These are phyloP conservation scores for Drosophila subsilvestris DNA, from an alignment of 2,888 invertebrate genomes.

Conservation along the genomic window DNA sequence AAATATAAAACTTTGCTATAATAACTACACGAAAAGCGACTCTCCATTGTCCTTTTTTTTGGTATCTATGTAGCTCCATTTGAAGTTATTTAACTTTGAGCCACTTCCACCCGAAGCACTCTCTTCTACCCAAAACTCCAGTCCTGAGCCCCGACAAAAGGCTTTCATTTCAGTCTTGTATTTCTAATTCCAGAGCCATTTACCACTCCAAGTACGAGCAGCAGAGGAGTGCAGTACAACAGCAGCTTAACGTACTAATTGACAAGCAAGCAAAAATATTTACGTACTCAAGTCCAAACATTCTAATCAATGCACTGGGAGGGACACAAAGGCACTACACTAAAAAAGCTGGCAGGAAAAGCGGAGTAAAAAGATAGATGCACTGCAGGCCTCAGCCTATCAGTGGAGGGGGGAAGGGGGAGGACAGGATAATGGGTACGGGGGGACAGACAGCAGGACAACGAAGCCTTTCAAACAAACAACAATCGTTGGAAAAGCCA, in stretches of 20 bases:
- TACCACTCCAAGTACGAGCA: neutral
- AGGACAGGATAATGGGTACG: slow-evolving; percentile 28
- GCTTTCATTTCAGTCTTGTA: slow-evolving; percentile 22
- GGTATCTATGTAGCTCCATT: neutral
- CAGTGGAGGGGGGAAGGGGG: slow-evolving; percentile 13
- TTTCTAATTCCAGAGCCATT: slow-evolving; percentile 15
- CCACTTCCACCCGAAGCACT: too few species aligned
- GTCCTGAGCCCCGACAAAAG: slow-evolving; percentile 5
- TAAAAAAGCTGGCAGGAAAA: slow-evolving; percentile 10
- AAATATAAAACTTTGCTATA: too few species aligned
- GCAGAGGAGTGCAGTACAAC: slow-evolving; percentile 34
- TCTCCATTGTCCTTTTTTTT: too few species aligned
- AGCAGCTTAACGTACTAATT: slow-evolving; percentile 73
- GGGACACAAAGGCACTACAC: slow-evolving; percentile 32
- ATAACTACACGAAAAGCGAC: too few species aligned
- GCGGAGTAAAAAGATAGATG: slow-evolving; percentile 14
- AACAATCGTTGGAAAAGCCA: slow-evolving; percentile 52
- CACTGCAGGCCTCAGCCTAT: slow-evolving; percentile 10
- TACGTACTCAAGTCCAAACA: slow-evolving; percentile 79
- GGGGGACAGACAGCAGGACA: slow-evolving; percentile 19
- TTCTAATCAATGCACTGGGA: slow-evolving; percentile 74
- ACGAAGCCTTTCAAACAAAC: slow-evolving; percentile 68
- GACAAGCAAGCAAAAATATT: slow-evolving; percentile 79
- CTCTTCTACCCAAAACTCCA: neutral
- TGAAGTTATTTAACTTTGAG: neutral